Evolutionary conservation across 37 sponge, comb jelly and placozoan species (phyloP).

Genomic region (Chondrosia reniformis): DNA sequence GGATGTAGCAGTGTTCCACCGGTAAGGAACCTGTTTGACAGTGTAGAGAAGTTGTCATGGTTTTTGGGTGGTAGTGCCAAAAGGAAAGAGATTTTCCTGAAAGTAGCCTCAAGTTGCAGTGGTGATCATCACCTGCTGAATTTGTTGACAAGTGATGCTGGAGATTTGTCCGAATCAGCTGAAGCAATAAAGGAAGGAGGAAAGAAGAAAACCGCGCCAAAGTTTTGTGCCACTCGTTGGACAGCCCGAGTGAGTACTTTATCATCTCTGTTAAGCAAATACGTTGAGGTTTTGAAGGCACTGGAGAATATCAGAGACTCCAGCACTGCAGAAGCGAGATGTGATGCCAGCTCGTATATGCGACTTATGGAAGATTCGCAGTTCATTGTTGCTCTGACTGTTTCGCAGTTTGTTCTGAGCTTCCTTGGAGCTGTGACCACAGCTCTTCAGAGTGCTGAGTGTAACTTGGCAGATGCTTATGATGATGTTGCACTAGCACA

Average conservation of each 20-base stretch:
- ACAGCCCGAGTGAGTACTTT: slow-evolving; percentile 28
- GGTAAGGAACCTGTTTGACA: slow-evolving; percentile 22
- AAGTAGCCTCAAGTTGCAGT: not conserved
- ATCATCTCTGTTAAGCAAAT: slow-evolving; percentile 31
- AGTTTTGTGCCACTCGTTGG: slow-evolving; percentile 38
- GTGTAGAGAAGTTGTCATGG: slow-evolving; percentile 31
- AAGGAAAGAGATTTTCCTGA: slow-evolving; percentile 21
- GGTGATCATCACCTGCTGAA: not conserved
- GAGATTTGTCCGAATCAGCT: not conserved
- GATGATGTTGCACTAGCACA: slow-evolving; percentile 18
- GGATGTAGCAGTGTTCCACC: not conserved
- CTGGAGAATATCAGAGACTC: slow-evolving; percentile 23
- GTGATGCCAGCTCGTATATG: slow-evolving; percentile 25
- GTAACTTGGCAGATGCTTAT: slow-evolving; percentile 34
- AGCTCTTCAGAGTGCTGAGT: slow-evolving; percentile 18
- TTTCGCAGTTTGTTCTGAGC: slow-evolving; percentile 36
- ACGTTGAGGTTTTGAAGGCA: slow-evolving; percentile 23
- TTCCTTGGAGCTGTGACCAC: slow-evolving; percentile 15
- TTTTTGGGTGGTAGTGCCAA: slow-evolving; percentile 43
- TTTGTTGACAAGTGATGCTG: not conserved
- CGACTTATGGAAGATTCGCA: slow-evolving; percentile 28
- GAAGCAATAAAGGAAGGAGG: slow-evolving; percentile 20
- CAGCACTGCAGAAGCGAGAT: slow-evolving; percentile 28
- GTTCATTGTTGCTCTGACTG: slow-evolving; percentile 21
- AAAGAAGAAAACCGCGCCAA: slow-evolving; percentile 22